phyloP scores from a whole-genome alignment of 2,797 vertebrate genomes.

The Syngnathus rostellatus region DNA sequence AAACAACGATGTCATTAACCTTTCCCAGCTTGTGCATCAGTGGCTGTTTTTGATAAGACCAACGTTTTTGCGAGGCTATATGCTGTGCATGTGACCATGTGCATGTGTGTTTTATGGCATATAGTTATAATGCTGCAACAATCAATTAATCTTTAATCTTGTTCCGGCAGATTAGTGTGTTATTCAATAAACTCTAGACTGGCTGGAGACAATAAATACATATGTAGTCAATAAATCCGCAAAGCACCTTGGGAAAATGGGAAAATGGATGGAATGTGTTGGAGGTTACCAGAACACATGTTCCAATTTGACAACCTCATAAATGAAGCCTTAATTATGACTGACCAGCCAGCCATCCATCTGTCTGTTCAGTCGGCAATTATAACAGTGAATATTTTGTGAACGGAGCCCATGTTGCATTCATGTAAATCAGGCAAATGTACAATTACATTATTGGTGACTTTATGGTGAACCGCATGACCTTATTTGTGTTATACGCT shows the following conservation, averaged over 20 bases:
- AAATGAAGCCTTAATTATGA: too few relatives aligned
- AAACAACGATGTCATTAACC: conserved; percentile 74
- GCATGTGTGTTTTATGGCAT: conserved; percentile 5
- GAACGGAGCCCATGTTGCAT: too few relatives aligned
- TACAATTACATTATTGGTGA: too few relatives aligned
- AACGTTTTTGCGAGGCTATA: conserved; percentile 21
- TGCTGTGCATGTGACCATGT: conserved; percentile 1
- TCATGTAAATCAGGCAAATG: too few relatives aligned
- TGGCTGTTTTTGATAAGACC: conserved; percentile 50
- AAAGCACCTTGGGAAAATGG: conserved; percentile 50
- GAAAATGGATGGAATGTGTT: conserved; percentile 2
- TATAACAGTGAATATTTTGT: too few relatives aligned
- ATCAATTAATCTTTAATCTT: conserved; percentile 59
- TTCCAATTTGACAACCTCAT: conserved; percentile 26
- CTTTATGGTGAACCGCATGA: too few relatives aligned
- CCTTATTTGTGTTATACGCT: too few relatives aligned
- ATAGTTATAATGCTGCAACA: conserved; percentile 30
- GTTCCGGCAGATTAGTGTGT: conserved; percentile 47
- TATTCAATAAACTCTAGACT: conserved; percentile 79
- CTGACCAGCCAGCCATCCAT: too few relatives aligned
- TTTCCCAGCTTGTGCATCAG: conserved; percentile 69
- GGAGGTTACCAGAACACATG: conserved; percentile 12
- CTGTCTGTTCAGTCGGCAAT: too few relatives aligned
- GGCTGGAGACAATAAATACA: conserved; percentile 76
- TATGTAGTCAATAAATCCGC: conserved; percentile 79